Conservation (phyloP, 37 sponge, comb jelly and placozoan species). For the Beroe forskalii region DNA sequence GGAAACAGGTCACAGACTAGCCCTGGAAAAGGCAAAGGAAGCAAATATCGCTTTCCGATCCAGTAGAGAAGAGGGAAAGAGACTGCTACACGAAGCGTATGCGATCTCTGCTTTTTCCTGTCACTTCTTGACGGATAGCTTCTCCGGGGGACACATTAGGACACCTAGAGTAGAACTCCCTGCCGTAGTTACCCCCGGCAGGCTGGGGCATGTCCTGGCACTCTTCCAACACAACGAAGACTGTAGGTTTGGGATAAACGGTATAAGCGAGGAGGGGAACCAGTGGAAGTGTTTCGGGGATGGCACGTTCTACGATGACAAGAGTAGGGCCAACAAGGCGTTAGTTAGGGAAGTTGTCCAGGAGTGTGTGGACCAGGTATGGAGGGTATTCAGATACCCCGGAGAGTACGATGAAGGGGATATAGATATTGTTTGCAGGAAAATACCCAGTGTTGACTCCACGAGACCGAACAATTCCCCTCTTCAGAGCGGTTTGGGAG, state of each 20-base stretch:
- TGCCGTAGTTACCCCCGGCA: background rate
- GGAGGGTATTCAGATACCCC: background rate
- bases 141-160: background rate
- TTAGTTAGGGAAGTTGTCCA: background rate
- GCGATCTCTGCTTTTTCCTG: constrained; percentile 14
- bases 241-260: constrained; percentile 4
- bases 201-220: background rate
- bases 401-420: background rate
- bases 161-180: background rate
- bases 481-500: background rate
- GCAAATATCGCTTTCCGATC: background rate
- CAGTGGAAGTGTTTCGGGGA: constrained; percentile 6
- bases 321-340: background rate
- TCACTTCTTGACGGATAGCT: background rate
- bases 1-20: background rate
- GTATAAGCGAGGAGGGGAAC: background rate
- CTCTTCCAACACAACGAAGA: constrained; percentile 13
- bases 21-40: background rate
- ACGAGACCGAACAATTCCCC: background rate
- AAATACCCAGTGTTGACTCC: background rate
- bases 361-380: constrained; percentile 14
- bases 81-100: background rate
- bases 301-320: background rate
- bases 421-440: background rate
- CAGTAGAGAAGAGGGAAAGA: background rate